These are phyloP conservation scores for Brachypteracias leptosomus DNA, from an alignment of 2,113 vertebrate genomes.

Conservation along the genomic window DNA sequence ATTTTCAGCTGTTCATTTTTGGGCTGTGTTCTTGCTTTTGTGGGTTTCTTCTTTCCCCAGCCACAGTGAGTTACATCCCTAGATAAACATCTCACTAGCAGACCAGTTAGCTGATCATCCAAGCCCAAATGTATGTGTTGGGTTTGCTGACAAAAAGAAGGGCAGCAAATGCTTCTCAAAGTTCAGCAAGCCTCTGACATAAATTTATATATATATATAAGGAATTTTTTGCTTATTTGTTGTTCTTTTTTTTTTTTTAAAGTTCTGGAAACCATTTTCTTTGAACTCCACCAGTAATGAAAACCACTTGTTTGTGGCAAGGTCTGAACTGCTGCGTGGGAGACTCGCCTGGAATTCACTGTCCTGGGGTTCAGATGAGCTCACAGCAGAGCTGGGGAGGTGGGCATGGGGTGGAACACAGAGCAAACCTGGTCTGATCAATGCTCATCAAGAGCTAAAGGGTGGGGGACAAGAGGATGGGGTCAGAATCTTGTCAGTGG, in stretches of 20 bases:
- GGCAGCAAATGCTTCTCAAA: not conserved
- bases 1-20: not conserved
- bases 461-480: no score
- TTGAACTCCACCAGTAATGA: constrained; percentile 27
- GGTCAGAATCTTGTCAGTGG: no score
- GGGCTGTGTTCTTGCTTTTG: no score
- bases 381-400: not conserved
- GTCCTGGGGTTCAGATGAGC: not conserved
- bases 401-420: not conserved
- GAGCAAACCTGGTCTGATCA: no score
- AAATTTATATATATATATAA: not conserved
- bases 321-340: not conserved
- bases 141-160: not conserved
- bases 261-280: constrained; percentile 42
- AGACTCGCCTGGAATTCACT: not conserved
- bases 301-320: constrained; percentile 43
- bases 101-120: not conserved
- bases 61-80: not conserved
- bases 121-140: not conserved
- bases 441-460: no score
- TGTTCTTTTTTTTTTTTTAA: rapidly evolving
- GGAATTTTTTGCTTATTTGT: not conserved
- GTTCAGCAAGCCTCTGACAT: not conserved
- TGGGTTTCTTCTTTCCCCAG: not conserved
- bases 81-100: not conserved